Base-by-base conservation (phyloP, 2,797 vertebrate genomes). In the Thunnus albacares region DNA sequence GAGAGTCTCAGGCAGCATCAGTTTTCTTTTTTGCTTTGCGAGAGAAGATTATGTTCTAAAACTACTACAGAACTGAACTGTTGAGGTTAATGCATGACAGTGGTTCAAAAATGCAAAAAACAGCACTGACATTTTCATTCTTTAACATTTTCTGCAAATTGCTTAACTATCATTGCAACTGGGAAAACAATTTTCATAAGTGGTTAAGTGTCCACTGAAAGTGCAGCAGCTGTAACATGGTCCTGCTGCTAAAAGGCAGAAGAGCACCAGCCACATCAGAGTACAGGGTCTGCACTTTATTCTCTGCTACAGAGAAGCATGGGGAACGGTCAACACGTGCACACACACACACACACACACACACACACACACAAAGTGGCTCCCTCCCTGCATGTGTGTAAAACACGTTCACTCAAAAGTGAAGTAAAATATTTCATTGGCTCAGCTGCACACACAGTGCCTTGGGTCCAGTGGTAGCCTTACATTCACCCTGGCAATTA, bases 391-490 rank as follows among this genome's bases (percentile, higher is more conserved):
- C 49, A 38, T 85, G 76, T 75, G 81, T 82, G 67, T 69, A 65
- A 87, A 87, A 75, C 51, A 69, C 87, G 77, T 90, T 87, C 82
- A 66, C 87, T 85, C 72, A 78, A 86, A 86, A 88, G 72, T 85
- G 81, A 86, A 66, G 73, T 38, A 71, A 84, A 86, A 76, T 64
- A 73, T 90, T 83, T 75, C 74, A 71, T 67, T 20, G 41, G 77
- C 85, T 89, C 81, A 86, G 77, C 74, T 88, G 85, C 80, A 88
- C 81, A 77, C 81, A 84, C 53, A 81, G 65, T 47, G 83, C 91
- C 89, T 84, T 61, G 61, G 88, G 86, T 85, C 53, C 66, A 66
- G 51, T 71, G 70, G 67, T 87, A 82, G 82, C 81, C 79, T 80
- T 78, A 51, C 70, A 60, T 85, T 88, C 80, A 91, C 88, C 75